Evolutionary conservation across 2,797 vertebrate species (phyloP).

Genomic region (Urosaurus nigricauda): DNA sequence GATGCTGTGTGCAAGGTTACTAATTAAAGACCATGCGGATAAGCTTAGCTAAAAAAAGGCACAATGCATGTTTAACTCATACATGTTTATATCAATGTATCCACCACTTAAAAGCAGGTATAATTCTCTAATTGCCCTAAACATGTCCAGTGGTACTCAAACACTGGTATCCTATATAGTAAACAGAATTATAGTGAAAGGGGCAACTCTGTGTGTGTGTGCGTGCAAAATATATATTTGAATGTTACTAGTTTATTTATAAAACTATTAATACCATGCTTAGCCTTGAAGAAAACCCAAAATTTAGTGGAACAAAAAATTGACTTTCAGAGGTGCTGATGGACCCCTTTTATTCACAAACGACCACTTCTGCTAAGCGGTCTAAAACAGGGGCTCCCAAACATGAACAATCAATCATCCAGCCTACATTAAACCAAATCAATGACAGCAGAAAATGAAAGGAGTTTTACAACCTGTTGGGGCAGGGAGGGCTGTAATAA

Average conservation of each 20-base stretch:
- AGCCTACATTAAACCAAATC: neutral
- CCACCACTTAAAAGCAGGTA: slow-evolving; percentile 20
- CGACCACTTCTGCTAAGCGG: neutral
- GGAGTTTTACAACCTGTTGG: neutral
- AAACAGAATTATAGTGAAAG: slow-evolving; percentile 3
- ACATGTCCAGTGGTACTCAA: neutral
- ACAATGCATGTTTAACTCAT: slow-evolving; percentile 51
- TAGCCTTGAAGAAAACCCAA: neutral
- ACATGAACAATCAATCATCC: neutral
- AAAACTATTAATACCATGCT: neutral
- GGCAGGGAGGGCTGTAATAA: neutral
- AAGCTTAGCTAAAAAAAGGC: slow-evolving; percentile 1
- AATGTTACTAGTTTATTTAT: neutral
- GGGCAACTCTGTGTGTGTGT: too few relatives aligned
- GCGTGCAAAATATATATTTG: neutral
- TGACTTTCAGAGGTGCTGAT: neutral
- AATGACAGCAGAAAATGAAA: slow-evolving; percentile 8
- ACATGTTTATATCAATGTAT: slow-evolving; percentile 18
- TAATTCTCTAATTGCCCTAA: slow-evolving; percentile 33
- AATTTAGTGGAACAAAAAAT: neutral
- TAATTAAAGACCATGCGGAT: slow-evolving; percentile 52
- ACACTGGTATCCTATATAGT: neutral
- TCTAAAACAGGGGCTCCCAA: neutral
- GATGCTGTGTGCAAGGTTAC: slow-evolving; percentile 26
- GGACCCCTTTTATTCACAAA: neutral